Conservation (phyloP, 2,888 invertebrate species). For the Ptilodon capucinus region DNA sequence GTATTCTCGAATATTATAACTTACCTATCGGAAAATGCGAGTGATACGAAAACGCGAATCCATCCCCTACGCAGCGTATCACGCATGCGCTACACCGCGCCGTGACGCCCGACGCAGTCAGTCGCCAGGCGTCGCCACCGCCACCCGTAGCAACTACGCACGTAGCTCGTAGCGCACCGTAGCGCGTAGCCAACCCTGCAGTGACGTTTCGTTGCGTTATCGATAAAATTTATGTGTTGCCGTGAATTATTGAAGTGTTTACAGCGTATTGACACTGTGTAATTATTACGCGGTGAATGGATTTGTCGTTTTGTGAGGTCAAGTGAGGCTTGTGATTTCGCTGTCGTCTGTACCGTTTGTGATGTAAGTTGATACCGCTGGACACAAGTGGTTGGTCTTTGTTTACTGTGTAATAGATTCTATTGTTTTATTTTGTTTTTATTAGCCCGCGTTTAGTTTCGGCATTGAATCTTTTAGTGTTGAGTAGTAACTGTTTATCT, state of each 20-base stretch:
- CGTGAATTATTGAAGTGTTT: constrained; percentile 20
- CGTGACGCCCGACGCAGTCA: constrained; percentile 67
- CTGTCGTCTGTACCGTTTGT: constrained; percentile 32
- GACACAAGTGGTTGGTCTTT: constrained; percentile 35
- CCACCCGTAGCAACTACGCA: constrained; percentile 47
- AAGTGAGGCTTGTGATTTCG: constrained; percentile 31
- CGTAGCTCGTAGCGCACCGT: constrained; percentile 45
- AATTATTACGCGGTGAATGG: constrained; percentile 33
- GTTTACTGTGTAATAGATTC: constrained; percentile 14
- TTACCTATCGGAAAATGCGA: constrained; percentile 58
- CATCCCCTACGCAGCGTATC: constrained; percentile 37
- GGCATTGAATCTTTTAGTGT: neutral
- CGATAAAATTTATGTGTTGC: constrained; percentile 6
- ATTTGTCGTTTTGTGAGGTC: constrained; percentile 35
- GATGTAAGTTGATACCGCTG: constrained; percentile 45
- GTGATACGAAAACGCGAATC: constrained; percentile 39
- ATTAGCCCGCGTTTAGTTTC: neutral
- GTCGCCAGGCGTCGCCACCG: constrained; percentile 43
- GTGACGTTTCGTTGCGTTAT: constrained; percentile 50
- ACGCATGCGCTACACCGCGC: constrained; percentile 61
- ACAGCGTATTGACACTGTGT: constrained; percentile 27
- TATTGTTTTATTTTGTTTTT: neutral
- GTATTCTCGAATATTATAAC: constrained; percentile 45
- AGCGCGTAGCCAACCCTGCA: constrained; percentile 55
- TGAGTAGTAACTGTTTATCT: too few species aligned